Evolutionary conservation across 53 echinoderm and acorn worm species (phyloP).

Genomic region (Crossaster papposus): DNA sequence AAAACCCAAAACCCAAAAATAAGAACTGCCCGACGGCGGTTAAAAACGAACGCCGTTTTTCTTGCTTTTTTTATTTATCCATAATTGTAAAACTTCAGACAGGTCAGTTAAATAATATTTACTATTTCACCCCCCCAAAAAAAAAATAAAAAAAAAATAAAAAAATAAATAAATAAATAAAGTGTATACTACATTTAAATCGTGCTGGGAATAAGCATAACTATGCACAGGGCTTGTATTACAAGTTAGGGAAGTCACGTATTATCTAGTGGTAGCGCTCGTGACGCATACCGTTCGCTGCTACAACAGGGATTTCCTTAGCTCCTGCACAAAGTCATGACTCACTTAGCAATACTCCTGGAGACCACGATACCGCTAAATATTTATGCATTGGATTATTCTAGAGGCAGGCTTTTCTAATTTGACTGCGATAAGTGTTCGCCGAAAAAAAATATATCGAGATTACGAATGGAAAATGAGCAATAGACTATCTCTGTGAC

Average conservation of each 20-base stretch:
- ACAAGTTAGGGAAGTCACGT: conserved; percentile 6
- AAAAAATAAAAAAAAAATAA: no score
- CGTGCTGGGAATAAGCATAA: no score
- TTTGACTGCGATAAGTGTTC: background rate
- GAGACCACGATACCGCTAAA: conserved; percentile 51
- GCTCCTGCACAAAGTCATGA: conserved; percentile 35
- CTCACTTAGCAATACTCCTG: conserved; percentile 61
- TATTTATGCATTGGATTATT: conserved; percentile 26
- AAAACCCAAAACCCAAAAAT: no score
- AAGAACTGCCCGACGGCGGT: no score
- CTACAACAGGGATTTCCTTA: conserved; percentile 55
- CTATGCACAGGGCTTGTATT: background rate
- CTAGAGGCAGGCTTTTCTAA: background rate
- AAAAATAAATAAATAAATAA: no score
- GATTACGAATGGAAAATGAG: background rate
- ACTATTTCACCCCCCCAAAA: no score
- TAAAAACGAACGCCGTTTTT: no score
- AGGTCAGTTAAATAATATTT: no score
- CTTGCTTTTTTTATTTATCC: no score
- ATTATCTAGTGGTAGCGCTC: conserved; percentile 34
- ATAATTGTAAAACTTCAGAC: no score
- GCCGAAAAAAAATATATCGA: background rate
- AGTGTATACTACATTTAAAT: no score
- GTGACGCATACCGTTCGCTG: conserved; percentile 44
- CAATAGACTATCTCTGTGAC: background rate